These are phyloP conservation scores for Lepidonotus clava DNA, from an alignment of 2,888 invertebrate genomes.

Conservation along the genomic window DNA sequence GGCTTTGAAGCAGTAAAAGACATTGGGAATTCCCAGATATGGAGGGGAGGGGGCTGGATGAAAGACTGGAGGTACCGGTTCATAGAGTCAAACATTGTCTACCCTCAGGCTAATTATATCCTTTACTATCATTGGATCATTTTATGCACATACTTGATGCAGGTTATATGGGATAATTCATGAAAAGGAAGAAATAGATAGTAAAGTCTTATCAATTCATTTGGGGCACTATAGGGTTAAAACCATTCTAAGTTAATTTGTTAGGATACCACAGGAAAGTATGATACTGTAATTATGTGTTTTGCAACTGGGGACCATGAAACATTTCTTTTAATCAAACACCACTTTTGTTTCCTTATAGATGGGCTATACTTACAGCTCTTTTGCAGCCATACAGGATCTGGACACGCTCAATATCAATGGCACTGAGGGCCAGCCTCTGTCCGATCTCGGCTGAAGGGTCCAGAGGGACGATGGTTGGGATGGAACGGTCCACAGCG, in stretches of 20 bases:
- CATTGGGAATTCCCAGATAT: no score
- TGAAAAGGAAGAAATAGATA: not conserved
- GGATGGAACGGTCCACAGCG: slow-evolving; percentile 73
- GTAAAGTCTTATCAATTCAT: not conserved
- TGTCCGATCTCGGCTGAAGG: slow-evolving; percentile 53
- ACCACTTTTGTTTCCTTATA: not conserved
- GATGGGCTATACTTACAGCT: slow-evolving; percentile 56
- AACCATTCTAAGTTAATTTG: not conserved
- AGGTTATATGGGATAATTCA: no score
- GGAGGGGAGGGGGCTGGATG: no score
- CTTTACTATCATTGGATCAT: no score
- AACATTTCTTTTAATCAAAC: not conserved
- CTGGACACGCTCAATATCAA: slow-evolving; percentile 57
- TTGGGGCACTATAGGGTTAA: not conserved
- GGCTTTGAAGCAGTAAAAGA: no score
- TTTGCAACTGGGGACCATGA: no score
- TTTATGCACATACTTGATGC: no score
- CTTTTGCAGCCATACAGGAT: slow-evolving; percentile 50
- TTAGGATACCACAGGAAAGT: not conserved
- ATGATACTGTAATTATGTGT: not conserved
- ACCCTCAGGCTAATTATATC: no score
- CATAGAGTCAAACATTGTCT: no score
- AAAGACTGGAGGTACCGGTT: no score
- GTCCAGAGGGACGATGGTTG: slow-evolving; percentile 78
- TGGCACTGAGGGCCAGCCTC: slow-evolving; percentile 19